Evolutionary conservation across 2,113 vertebrate genomes (phyloP), one percentile per base, ranked within the genome.

Genomic region (Pangasianodon hypophthalmus): DNA sequence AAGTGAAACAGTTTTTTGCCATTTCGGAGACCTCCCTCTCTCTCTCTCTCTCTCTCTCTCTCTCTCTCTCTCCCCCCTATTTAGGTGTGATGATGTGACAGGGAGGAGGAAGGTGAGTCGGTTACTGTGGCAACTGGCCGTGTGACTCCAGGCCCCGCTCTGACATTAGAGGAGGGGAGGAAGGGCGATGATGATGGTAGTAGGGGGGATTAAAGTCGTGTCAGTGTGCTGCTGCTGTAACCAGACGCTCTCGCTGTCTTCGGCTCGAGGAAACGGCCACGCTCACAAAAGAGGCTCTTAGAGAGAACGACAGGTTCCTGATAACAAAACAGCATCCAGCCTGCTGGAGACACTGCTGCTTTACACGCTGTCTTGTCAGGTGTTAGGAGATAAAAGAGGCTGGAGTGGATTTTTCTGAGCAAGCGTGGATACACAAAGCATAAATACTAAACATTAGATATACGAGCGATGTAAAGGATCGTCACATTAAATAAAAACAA

Each of bases 81-180:
- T 96, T 95, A 95, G 95, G 91, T 94, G 93, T 87, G 93, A 95
- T 86, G 93, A 95, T 94, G 92, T 89, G 91, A 94, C 90, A 92
- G 73, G 82, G 14, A 85, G 92, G 91, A 85, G 88, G 93, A 94
- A 95, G 97, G 95, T 95, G 73, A 95, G 91, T 92, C 91, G 92
- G 93, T 95, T 96, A 94, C 94, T 95, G 93, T 96, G 94, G 96
- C 93, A 97, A 96, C 93, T 91, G 95, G 95, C 93, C 93, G 94
- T 96, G 93, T 95, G 93, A 96, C 95, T 96, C 95, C 14, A 14
- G 92, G 94, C 86, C 24, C 56, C 13, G 41, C 92, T 92, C 91
- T 94, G 94, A 92, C 94, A 95, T 93, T 93, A 92, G 91, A 91
- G 91, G 73, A 83, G 81, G 86, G 89, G 90, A 85, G 89, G 90